Evolutionary conservation across 2,888 invertebrate species (phyloP).

Genomic region (Pedicia rivosa): DNA sequence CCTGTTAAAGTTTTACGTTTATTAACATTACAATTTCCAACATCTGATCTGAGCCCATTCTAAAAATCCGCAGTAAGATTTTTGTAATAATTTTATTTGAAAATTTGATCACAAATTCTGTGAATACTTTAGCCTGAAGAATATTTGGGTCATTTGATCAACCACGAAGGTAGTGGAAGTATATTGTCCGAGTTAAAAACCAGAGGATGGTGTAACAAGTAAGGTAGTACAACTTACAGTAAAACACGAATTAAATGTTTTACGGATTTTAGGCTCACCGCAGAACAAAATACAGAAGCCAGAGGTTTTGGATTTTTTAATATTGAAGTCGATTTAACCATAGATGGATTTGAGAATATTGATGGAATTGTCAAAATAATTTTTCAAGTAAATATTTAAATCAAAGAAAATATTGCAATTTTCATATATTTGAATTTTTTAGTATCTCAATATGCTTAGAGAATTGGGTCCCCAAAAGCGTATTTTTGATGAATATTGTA

Average conservation of each 20-base stretch:
- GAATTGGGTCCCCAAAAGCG: slow-evolving; percentile 62
- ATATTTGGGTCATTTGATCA: slow-evolving; percentile 82
- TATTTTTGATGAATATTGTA: slow-evolving; percentile 82
- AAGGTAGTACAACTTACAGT: slow-evolving; percentile 12
- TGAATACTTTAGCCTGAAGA: slow-evolving; percentile 52
- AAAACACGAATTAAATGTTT: background rate
- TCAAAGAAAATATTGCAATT: too few species aligned
- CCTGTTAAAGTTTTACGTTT: slow-evolving; percentile 85
- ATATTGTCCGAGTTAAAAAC: slow-evolving; percentile 75
- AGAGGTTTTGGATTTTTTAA: slow-evolving; percentile 86
- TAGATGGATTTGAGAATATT: slow-evolving; percentile 74
- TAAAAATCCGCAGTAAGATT: slow-evolving; percentile 68
- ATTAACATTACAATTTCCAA: slow-evolving; percentile 74
- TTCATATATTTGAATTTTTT: too few species aligned
- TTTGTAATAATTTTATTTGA: slow-evolving; percentile 7
- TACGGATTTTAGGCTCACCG: slow-evolving; percentile 48
- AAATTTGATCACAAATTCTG: slow-evolving; percentile 6
- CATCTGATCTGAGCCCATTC: slow-evolving; percentile 65
- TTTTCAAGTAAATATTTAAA: too few species aligned
- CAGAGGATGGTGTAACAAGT: slow-evolving; percentile 80
- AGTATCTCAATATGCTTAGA: slow-evolving; percentile 73
- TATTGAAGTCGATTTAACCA: slow-evolving; percentile 75
- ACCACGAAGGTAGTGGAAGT: slow-evolving; percentile 93
- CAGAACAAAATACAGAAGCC: slow-evolving; percentile 63
- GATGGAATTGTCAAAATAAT: slow-evolving; percentile 74